These are phyloP conservation scores for Agriotes lineatus DNA, from an alignment of 2,888 invertebrate species.

Conservation along the genomic window DNA sequence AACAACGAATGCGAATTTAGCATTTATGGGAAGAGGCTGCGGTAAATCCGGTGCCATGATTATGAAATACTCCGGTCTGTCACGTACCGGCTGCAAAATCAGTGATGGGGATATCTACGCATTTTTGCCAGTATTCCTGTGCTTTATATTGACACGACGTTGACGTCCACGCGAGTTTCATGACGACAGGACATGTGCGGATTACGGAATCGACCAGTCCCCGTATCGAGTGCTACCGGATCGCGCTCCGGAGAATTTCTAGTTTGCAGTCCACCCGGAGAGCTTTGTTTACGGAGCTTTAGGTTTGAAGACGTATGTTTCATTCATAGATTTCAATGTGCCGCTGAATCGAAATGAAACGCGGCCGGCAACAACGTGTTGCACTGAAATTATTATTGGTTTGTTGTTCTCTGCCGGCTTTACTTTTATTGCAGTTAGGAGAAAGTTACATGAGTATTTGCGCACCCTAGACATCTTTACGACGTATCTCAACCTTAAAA, in stretches of 20 bases:
- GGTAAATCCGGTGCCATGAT: too few relatives aligned
- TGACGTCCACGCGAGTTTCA: conserved; percentile 42
- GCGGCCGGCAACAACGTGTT: conserved; percentile 54
- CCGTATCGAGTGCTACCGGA: conserved; percentile 40
- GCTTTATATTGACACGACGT: conserved; percentile 36
- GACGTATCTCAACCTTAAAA: neutral
- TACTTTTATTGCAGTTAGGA: conserved; percentile 16
- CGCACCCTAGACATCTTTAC: neutral
- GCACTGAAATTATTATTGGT: conserved; percentile 50
- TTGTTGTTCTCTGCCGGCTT: conserved; percentile 19
- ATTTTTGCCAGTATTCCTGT: conserved; percentile 25
- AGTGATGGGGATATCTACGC: conserved; percentile 16
- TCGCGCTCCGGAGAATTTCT: conserved; percentile 33
- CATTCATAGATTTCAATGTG: conserved; percentile 57
- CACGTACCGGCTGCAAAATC: neutral
- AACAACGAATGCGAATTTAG: too few relatives aligned
- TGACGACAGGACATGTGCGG: conserved; percentile 48
- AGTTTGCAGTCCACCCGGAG: conserved; percentile 40
- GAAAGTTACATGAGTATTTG: conserved; percentile 3
- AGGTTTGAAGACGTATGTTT: conserved; percentile 49
- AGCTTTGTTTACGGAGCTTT: conserved; percentile 48
- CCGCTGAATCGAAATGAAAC: conserved; percentile 49
- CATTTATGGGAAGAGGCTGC: too few relatives aligned
- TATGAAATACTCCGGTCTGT: neutral
- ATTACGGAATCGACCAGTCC: conserved; percentile 47